These are phyloP conservation scores for Aythya baeri DNA, from an alignment of 2,113 vertebrate genomes.

Conservation along the genomic window DNA sequence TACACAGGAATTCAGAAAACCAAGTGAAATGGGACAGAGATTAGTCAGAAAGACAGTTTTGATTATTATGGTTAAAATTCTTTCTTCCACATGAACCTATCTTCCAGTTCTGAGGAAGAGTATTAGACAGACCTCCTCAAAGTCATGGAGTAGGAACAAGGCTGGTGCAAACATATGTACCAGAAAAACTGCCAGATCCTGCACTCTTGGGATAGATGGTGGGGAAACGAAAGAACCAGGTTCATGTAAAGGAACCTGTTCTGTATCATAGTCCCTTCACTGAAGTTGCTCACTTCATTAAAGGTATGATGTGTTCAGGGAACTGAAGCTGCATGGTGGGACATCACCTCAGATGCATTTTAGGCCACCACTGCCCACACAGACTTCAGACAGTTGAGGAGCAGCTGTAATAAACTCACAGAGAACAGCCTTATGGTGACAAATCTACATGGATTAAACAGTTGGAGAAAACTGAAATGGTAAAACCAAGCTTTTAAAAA, in stretches of 20 bases:
- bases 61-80: background rate
- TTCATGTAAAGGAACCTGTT: background rate
- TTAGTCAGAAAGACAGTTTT: background rate
- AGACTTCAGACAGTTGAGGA: background rate
- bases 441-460: background rate
- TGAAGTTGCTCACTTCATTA: background rate
- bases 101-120: background rate
- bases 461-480: background rate
- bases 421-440: background rate
- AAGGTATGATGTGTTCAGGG: background rate
- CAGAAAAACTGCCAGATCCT: background rate
- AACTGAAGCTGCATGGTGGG: background rate
- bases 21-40: background rate
- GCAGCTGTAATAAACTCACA: background rate
- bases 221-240: background rate
- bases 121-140: background rate
- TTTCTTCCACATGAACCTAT: background rate
- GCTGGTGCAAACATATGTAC: background rate
- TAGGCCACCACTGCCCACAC: background rate
- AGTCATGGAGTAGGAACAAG: background rate
- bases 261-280: background rate
- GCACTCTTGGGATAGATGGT: background rate
- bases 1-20: background rate
- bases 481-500: background rate
- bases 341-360: fast-evolving